Conservation (phyloP, 2,113 vertebrate species). For the Panthera leo region DNA sequence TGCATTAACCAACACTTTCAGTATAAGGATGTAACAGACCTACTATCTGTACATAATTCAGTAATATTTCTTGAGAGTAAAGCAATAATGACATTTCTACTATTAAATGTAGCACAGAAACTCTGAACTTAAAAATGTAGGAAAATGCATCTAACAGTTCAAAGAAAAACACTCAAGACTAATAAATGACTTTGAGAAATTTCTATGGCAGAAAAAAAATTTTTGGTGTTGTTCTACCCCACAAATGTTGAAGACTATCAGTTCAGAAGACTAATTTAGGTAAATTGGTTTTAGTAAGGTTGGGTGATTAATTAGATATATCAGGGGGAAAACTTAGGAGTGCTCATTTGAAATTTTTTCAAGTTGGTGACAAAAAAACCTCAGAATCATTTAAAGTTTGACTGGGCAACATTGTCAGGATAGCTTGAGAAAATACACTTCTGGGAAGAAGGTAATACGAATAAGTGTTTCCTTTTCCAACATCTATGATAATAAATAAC, state of each 20-base stretch:
- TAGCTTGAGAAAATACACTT: background rate
- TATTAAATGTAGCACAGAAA: background rate
- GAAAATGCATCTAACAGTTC: background rate
- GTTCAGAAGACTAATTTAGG: background rate
- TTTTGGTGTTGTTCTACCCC: background rate
- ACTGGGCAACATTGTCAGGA: background rate
- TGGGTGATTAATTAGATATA: background rate
- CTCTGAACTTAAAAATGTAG: background rate
- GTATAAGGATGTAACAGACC: background rate
- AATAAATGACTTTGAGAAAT: background rate
- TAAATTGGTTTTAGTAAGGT: background rate
- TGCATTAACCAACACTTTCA: background rate
- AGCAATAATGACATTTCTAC: background rate
- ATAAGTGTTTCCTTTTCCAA: conserved; percentile 27
- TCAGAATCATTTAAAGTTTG: background rate
- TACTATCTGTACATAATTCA: background rate
- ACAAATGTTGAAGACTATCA: background rate
- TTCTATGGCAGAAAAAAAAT: background rate
- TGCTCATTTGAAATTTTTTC: background rate
- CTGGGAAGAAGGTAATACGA: background rate
- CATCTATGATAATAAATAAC: conserved; percentile 46
- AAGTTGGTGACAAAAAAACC: background rate
- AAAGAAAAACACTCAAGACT: background rate
- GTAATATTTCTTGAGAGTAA: background rate
- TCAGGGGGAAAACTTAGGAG: background rate